Conservation (phyloP, 2,888 invertebrate species). For the Amphimallon solstitiale region DNA sequence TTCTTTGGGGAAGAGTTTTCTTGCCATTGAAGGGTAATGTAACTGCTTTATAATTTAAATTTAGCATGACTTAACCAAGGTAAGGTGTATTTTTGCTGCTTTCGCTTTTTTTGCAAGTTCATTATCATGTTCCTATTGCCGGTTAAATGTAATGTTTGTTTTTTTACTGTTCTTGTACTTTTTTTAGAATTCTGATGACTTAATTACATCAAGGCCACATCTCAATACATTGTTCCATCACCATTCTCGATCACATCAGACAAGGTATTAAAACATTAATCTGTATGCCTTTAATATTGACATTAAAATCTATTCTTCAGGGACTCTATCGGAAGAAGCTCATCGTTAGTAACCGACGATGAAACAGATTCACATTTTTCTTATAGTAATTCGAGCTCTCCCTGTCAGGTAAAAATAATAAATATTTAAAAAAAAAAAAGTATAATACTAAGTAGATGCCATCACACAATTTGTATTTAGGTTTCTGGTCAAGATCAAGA, state of each 20-base stretch:
- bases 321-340: slow-evolving; percentile 65
- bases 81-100: slow-evolving; percentile 24
- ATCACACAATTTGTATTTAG: slow-evolving; percentile 21
- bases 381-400: slow-evolving; percentile 81
- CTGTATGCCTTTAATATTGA: slow-evolving; percentile 1
- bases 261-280: slow-evolving; percentile 34
- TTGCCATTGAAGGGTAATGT: slow-evolving; percentile 5
- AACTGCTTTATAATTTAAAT: slow-evolving; percentile 21
- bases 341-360: slow-evolving; percentile 66
- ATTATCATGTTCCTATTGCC: neutral
- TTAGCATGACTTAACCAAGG: slow-evolving; percentile 18
- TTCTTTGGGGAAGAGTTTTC: neutral
- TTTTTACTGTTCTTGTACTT: slow-evolving; percentile 14
- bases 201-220: slow-evolving; percentile 54
- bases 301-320: slow-evolving; percentile 52
- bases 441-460: too few relatives aligned
- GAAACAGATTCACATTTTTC: slow-evolving; percentile 82
- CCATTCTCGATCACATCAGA: slow-evolving; percentile 53
- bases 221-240: slow-evolving; percentile 56
- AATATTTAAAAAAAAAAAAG: neutral
- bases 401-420: slow-evolving; percentile 65
- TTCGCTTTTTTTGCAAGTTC: neutral
- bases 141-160: too few relatives aligned
- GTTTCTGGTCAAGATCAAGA: slow-evolving; percentile 45
- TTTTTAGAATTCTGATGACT: slow-evolving; percentile 53